These are phyloP conservation scores for Hydractinia echinata DNA, from an alignment of 30 jellyfish, hydroid and myxozoan genomes.

Conservation along the genomic window DNA sequence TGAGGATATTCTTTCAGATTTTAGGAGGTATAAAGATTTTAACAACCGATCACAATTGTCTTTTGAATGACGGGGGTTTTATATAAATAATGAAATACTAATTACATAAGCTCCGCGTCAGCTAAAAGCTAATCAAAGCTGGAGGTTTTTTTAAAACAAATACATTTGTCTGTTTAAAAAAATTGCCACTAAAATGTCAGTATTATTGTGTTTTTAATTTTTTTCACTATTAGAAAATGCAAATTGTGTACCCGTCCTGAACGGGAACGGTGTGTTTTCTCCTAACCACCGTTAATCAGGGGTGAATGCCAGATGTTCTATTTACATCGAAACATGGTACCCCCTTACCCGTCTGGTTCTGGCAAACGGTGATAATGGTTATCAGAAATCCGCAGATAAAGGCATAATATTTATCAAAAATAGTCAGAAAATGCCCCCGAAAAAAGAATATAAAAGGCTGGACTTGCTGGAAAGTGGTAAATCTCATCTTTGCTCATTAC, in stretches of 20 bases:
- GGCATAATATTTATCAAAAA: background rate
- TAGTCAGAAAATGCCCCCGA: background rate
- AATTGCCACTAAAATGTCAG: background rate
- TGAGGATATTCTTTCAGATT: too few species aligned
- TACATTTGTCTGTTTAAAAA: background rate
- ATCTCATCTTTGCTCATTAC: background rate
- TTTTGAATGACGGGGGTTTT: background rate
- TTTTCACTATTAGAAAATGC: too few species aligned
- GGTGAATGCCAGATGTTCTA: too few species aligned
- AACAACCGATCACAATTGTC: background rate
- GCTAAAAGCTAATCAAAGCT: too few species aligned
- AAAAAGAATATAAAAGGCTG: background rate
- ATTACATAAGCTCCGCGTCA: too few species aligned
- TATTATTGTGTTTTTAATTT: background rate
- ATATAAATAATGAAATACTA: too few species aligned
- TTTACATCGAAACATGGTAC: too few species aligned
- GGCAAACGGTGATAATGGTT: background rate
- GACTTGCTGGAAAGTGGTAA: slow-evolving; percentile 12
- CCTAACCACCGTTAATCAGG: too few species aligned
- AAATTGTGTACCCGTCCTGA: too few species aligned
- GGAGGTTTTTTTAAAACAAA: too few species aligned
- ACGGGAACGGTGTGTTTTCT: too few species aligned
- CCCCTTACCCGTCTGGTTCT: background rate
- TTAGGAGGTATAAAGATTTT: slow-evolving; percentile 9
- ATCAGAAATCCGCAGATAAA: too few species aligned